phyloP scores from a whole-genome alignment of 2,797 vertebrate genomes.

The Serranus cabrilla region DNA sequence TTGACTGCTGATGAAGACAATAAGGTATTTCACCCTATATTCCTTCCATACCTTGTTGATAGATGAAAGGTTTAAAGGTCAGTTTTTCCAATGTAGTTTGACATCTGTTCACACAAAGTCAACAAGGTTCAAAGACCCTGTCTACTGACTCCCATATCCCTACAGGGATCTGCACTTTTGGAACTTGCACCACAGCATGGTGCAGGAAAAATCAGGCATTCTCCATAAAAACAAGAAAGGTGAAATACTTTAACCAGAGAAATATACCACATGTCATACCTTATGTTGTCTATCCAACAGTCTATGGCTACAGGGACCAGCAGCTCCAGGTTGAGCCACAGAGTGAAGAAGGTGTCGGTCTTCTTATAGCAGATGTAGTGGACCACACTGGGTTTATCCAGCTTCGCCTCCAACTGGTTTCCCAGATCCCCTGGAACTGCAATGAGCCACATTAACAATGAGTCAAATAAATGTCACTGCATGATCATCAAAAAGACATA shows the following conservation, averaged over 20 bases:
- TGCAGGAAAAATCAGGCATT: neutral
- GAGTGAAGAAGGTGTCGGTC: slow-evolving; percentile 93
- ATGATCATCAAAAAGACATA: too few species aligned
- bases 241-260: neutral
- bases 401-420: slow-evolving; percentile 97
- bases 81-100: slow-evolving; percentile 15
- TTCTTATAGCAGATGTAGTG: slow-evolving; percentile 98
- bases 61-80: slow-evolving; percentile 12
- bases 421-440: slow-evolving; percentile 97
- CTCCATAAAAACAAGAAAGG: neutral
- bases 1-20: neutral
- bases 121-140: slow-evolving; percentile 11
- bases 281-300: slow-evolving; percentile 99
- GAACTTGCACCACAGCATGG: slow-evolving; percentile 3
- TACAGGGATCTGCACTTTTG: neutral
- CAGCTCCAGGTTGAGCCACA: slow-evolving; percentile 97
- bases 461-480: neutral
- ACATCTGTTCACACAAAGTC: slow-evolving; percentile 24
- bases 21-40: neutral
- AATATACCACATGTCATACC: slow-evolving; percentile 76
- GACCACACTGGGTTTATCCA: slow-evolving; percentile 96
- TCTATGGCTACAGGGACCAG: slow-evolving; percentile 96
- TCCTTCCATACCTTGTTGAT: slow-evolving; percentile 2
- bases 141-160: neutral
- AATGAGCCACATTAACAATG: neutral